Percentiles rank a stretch among this genome's conserved stretches.
Conservation (phyloP, 1,140 invertebrate species). For the Calosoma granatense region DNA sequence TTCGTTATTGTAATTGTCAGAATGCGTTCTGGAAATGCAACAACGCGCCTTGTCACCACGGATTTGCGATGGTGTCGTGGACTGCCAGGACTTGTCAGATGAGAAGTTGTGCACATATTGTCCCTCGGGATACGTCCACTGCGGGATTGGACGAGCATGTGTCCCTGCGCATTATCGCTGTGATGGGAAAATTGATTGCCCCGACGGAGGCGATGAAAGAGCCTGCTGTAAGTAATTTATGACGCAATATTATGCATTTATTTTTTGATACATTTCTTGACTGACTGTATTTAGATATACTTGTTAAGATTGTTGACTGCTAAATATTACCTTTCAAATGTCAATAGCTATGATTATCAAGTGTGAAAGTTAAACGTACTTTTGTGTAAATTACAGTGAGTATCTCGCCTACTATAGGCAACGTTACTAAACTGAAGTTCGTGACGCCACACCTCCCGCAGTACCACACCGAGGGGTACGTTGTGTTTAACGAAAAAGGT, state of each 20-base stretch:
- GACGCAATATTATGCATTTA: too few species aligned
- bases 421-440: slow-evolving; percentile 41
- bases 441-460: slow-evolving; percentile 52
- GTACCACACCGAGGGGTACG: slow-evolving; percentile 63
- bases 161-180: slow-evolving; percentile 61
- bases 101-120: slow-evolving; percentile 71
- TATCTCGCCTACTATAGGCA: slow-evolving; percentile 53
- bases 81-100: slow-evolving; percentile 74
- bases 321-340: too few species aligned
- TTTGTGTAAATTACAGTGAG: too few species aligned
- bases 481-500: slow-evolving; percentile 74
- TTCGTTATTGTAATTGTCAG: slow-evolving; percentile 38
- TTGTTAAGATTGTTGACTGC: not conserved
- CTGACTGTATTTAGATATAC: not conserved
- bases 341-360: too few species aligned
- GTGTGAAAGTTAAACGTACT: too few species aligned
- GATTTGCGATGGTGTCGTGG: slow-evolving; percentile 76
- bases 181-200: slow-evolving; percentile 72
- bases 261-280: too few species aligned
- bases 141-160: slow-evolving; percentile 64
- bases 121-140: slow-evolving; percentile 57
- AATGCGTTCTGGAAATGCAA: slow-evolving; percentile 60
- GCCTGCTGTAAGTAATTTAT: slow-evolving; percentile 62
- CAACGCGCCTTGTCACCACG: slow-evolving; percentile 58
- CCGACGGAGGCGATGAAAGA: slow-evolving; percentile 76